These are phyloP conservation scores for Neoarius graeffei DNA, from an alignment of 2,113 vertebrate species.

Conservation along the genomic window DNA sequence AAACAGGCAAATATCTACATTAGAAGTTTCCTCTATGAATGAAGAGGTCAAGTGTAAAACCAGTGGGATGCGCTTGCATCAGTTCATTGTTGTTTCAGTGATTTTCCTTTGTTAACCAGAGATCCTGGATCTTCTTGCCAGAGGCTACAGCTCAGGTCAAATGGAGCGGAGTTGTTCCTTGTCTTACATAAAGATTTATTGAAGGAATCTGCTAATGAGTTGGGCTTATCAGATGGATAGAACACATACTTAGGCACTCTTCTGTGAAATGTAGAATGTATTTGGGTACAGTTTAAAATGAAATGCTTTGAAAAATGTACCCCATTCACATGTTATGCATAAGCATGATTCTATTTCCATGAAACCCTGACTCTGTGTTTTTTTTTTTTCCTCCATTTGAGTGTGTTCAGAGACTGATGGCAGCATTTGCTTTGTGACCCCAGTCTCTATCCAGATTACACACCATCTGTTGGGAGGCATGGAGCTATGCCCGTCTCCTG, in stretches of 20 bases:
- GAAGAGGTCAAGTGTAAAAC: conserved; percentile 48
- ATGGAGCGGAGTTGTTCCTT: conserved; percentile 51
- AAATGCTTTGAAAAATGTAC: background rate
- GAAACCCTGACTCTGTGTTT: background rate
- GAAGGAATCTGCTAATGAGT: conserved; percentile 64
- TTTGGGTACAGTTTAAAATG: background rate
- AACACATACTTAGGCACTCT: background rate
- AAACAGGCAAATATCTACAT: background rate
- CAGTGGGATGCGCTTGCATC: conserved; percentile 55
- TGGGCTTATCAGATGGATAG: conserved; percentile 51
- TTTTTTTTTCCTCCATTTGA: conserved; percentile 30
- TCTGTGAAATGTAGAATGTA: background rate
- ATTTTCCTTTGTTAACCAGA: conserved; percentile 62
- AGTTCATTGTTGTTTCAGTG: conserved; percentile 66
- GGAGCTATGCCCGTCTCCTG: conserved; percentile 34
- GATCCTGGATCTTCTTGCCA: conserved; percentile 83
- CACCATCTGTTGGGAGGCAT: conserved; percentile 72
- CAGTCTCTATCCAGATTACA: conserved; percentile 63
- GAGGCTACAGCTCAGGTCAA: conserved; percentile 47
- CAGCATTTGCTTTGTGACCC: conserved; percentile 50
- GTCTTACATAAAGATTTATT: conserved; percentile 67
- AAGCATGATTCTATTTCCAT: background rate
- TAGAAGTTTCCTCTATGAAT: conserved; percentile 45
- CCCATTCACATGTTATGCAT: background rate
- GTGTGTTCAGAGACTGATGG: conserved; percentile 57